Evolutionary conservation across 1,140 invertebrate genomes (phyloP).

Genomic region (Sarcophaga bullata): DNA sequence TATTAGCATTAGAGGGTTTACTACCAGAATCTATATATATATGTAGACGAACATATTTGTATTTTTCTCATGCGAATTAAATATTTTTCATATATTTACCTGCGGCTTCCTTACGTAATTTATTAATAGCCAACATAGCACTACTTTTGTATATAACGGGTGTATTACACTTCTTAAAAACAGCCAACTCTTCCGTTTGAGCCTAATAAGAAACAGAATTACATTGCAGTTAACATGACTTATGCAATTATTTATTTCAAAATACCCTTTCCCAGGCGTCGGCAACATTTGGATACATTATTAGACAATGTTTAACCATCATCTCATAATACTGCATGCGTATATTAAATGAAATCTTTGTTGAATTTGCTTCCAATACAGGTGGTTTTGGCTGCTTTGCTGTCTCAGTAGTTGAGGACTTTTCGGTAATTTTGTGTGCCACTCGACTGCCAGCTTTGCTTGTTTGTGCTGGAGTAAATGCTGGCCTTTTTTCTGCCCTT

Average conservation of each 20-base stretch:
- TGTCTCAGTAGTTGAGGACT: conserved; percentile 16
- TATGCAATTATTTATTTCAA: conserved; percentile 14
- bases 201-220: conserved; percentile 59
- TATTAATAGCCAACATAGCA: conserved; percentile 81
- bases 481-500: conserved; percentile 61
- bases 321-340: conserved; percentile 86
- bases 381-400: conserved; percentile 66
- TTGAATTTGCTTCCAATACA: conserved; percentile 76
- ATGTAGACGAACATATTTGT: background rate
- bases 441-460: conserved; percentile 74
- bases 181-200: conserved; percentile 79
- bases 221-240: too few species aligned
- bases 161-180: conserved; percentile 81
- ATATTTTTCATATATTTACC: conserved; percentile 54
- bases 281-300: conserved; percentile 76
- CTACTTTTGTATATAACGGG: conserved; percentile 87
- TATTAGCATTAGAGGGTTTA: conserved; percentile 53
- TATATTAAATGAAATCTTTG: conserved; percentile 85
- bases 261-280: conserved; percentile 77
- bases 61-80: background rate
- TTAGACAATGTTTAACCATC: conserved; percentile 87
- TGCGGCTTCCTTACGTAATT: conserved; percentile 75
- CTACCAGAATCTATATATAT: conserved; percentile 57
- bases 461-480: conserved; percentile 74
- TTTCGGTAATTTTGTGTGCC: conserved; percentile 70